phyloP scores from a whole-genome alignment of 2,797 vertebrate genomes.

The Sphenopsis melanotis region DNA sequence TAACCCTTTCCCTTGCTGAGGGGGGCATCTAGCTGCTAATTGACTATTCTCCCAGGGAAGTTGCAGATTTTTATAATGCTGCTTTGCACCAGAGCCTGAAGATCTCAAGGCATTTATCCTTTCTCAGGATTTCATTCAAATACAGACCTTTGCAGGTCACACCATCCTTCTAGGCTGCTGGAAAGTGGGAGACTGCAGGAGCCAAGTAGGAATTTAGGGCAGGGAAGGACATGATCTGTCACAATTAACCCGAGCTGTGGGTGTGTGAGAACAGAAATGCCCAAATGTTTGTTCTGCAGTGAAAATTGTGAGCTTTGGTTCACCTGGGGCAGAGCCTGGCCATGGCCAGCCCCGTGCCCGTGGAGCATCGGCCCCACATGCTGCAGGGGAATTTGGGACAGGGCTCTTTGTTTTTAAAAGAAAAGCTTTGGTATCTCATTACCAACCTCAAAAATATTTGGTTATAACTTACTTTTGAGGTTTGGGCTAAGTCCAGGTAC shows the following conservation, averaged over 20 bases:
- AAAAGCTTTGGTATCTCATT: constrained; percentile 51
- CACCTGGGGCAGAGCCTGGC: too few species aligned
- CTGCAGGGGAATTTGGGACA: constrained; percentile 37
- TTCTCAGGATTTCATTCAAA: not conserved
- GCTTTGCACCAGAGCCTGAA: not conserved
- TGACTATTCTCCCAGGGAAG: not conserved
- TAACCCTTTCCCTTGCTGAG: constrained; percentile 41
- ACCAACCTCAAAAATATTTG: constrained; percentile 66
- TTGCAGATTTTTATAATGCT: not conserved
- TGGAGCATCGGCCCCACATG: not conserved
- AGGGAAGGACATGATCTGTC: not conserved
- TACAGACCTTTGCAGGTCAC: not conserved
- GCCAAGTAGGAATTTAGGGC: not conserved
- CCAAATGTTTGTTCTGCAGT: not conserved
- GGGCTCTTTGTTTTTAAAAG: not conserved
- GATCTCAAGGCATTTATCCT: not conserved
- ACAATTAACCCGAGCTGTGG: rapidly evolving
- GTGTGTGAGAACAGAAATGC: rapidly evolving
- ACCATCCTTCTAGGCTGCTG: not conserved
- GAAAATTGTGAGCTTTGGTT: not conserved
- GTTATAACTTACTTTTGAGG: constrained; percentile 63
- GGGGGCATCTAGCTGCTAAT: not conserved
- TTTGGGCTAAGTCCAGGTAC: constrained; percentile 61
- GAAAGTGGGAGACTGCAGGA: not conserved
- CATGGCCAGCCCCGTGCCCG: not conserved